Base-by-base conservation (phyloP, 1,140 invertebrate species). In the Orchesella cincta region DNA sequence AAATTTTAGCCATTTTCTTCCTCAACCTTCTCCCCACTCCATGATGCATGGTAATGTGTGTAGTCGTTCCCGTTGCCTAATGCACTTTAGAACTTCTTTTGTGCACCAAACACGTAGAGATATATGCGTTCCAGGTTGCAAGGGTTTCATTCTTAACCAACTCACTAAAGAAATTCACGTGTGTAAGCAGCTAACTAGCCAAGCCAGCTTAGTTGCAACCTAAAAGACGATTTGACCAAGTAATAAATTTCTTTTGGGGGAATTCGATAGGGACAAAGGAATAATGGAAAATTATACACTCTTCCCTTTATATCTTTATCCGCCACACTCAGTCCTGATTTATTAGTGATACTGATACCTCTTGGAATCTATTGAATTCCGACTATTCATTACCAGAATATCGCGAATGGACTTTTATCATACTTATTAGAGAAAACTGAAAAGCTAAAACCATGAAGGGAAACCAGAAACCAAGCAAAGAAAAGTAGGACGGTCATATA, bases 391-490 rank as follows among this genome's bases (percentile, higher is more conserved):
- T 46, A 46, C 20, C 8, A 46, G 20, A 46, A 46, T 46, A 46
- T 20, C 8, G 8, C 39, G 39, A 46, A 8, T 46, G 20, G 20
- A 46, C 8, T 46, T 20, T 46, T 8, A 20, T 46, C 39, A 46
- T 46, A 46, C 39, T 46, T n/a, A n/a, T n/a, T n/a, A n/a, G n/a
- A n/a, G n/a, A n/a, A n/a, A n/a, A n/a, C n/a, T n/a, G n/a, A n/a
- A n/a, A n/a, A n/a, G n/a, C n/a, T 67, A 67, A 14, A 31, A 67
- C 31, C 26, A 29, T 31, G 14, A 67, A 23, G 14, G 31, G 26
- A 31, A 67, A 33, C 62, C 28, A 67, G 31, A 67, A 67, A 67
- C 31, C 26, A n/a, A 57, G 12, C 52, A 57, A 57, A n/a, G 33
- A 31, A 33, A 57, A 26, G n/a, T 18, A 57, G 54, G 12, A 57